Evolutionary conservation across 1,140 invertebrate genomes (phyloP).

Genomic region (Thalassaphorura encarpata): DNA sequence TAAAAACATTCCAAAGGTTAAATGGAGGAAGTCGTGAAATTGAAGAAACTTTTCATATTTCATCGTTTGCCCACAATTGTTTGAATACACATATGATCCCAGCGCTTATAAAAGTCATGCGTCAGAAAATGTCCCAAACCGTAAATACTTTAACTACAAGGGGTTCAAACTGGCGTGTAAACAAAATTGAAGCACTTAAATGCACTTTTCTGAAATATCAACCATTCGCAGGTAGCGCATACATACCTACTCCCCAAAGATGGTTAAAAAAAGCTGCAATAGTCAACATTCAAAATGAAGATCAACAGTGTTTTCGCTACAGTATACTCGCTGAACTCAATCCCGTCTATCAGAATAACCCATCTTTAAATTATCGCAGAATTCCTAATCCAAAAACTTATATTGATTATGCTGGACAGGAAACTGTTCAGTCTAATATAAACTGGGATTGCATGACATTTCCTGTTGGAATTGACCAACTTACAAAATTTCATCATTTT

Average conservation of each 20-base stretch:
- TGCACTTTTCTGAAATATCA: background rate
- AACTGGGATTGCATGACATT: conserved; percentile 2
- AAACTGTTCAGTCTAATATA: background rate
- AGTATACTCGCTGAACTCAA: background rate
- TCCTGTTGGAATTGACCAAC: background rate
- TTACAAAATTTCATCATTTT: background rate
- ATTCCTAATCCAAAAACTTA: background rate
- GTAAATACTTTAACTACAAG: background rate
- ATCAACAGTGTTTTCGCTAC: background rate
- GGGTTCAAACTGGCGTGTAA: background rate
- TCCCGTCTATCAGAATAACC: background rate
- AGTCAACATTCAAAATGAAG: background rate
- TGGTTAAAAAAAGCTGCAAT: background rate
- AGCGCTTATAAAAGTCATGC: background rate
- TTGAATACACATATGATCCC: background rate
- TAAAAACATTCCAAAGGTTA: background rate
- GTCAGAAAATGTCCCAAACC: background rate
- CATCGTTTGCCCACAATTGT: background rate
- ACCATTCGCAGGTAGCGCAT: background rate
- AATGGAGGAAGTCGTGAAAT: background rate
- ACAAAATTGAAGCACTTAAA: background rate
- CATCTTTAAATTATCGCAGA: background rate
- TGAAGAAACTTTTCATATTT: background rate
- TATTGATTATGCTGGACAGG: too few species aligned
- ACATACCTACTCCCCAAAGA: background rate